Percentiles rank a stretch among this genome's conserved stretches.
phyloP scores from a whole-genome alignment of 2,888 invertebrate species.

The Thymelicus acteon region DNA sequence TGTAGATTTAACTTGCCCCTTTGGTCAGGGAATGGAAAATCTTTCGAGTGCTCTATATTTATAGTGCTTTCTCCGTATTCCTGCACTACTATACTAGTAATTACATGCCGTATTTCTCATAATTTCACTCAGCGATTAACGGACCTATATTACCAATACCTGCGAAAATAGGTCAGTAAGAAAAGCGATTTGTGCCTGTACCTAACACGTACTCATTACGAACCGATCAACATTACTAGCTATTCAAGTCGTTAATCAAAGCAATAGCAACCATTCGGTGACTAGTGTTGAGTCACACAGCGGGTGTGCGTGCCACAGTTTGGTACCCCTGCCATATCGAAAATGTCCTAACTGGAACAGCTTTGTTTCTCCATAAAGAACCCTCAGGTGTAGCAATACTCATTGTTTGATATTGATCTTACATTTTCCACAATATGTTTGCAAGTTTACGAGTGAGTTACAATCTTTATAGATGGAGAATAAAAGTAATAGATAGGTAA shows the following conservation, averaged over 20 bases:
- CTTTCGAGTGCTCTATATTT: too few relatives aligned
- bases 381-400: neutral
- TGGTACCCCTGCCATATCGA: neutral
- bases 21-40: too few relatives aligned
- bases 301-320: slow-evolving; percentile 1
- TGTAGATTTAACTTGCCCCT: too few relatives aligned
- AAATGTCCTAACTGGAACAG: slow-evolving; percentile 1
- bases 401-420: slow-evolving; percentile 5
- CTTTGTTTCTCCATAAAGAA: slow-evolving; percentile 3
- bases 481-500: too few relatives aligned
- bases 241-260: slow-evolving; percentile 3
- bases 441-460: neutral
- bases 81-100: too few relatives aligned
- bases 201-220: neutral
- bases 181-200: neutral
- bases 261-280: slow-evolving; percentile 1
- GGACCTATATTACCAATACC: neutral
- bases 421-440: neutral
- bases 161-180: neutral
- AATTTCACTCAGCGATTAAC: too few relatives aligned
- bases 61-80: too few relatives aligned
- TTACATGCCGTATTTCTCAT: too few relatives aligned
- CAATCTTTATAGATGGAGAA: too few relatives aligned
- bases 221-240: slow-evolving; percentile 1
- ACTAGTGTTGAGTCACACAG: neutral